These are phyloP conservation scores for Epinotia ramella DNA, from an alignment of 2,888 invertebrate species.

Conservation along the genomic window DNA sequence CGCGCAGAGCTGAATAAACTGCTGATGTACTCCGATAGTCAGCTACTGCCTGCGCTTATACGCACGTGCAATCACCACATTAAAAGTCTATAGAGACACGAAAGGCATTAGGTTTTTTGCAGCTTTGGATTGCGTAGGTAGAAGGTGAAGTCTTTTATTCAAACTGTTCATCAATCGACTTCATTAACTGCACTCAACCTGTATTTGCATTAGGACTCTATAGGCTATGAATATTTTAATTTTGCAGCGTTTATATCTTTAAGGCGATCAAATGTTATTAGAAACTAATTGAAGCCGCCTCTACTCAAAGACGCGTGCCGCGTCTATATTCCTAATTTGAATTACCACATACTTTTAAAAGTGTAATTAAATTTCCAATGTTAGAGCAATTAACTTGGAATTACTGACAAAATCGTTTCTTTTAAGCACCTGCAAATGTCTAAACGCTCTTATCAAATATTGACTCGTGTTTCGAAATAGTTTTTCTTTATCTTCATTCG, in stretches of 20 bases:
- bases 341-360: conserved; percentile 28
- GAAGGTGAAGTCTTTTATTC: background rate
- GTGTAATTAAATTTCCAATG: conserved; percentile 31
- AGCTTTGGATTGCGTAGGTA: background rate
- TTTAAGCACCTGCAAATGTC: conserved; percentile 43
- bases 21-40: conserved; percentile 33
- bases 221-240: conserved; percentile 15
- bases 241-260: conserved; percentile 9
- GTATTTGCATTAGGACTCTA: conserved; percentile 14
- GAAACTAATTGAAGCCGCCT: conserved; percentile 29
- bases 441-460: conserved; percentile 54
- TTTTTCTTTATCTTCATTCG: conserved; percentile 58
- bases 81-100: conserved; percentile 1
- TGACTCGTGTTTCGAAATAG: conserved; percentile 64
- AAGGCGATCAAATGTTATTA: conserved; percentile 20
- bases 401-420: conserved; percentile 17
- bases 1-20: conserved; percentile 47
- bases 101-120: background rate
- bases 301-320: conserved; percentile 34
- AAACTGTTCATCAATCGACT: background rate
- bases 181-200: background rate
- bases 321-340: conserved; percentile 35
- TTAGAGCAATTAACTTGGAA: conserved; percentile 26
- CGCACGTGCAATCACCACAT: conserved; percentile 6
- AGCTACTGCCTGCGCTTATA: conserved; percentile 18